Conservation (phyloP, 2,113 vertebrate genomes). For the Larimichthys crocea region DNA sequence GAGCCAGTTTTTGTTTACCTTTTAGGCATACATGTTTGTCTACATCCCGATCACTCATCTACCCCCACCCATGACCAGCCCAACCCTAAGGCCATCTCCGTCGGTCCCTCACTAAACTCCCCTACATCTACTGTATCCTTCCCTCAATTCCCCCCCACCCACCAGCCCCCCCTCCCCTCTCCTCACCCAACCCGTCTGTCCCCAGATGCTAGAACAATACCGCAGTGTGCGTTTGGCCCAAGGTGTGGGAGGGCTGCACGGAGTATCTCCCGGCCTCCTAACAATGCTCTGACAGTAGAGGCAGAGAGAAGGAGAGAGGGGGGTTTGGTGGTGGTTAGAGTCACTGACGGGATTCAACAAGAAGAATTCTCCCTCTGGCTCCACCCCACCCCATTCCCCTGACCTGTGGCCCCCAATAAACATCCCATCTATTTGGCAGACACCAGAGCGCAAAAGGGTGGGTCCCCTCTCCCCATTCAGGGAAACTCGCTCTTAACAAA, state of each 20-base stretch:
- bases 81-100: slow-evolving; percentile 74
- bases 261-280: slow-evolving; percentile 77
- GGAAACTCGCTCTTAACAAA: slow-evolving; percentile 46
- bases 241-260: slow-evolving; percentile 85
- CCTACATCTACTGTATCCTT: slow-evolving; percentile 60
- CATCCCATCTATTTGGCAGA: slow-evolving; percentile 75
- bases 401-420: slow-evolving; percentile 80
- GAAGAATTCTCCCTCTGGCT: slow-evolving; percentile 77
- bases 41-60: slow-evolving; percentile 24
- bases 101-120: slow-evolving; percentile 24
- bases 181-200: slow-evolving; percentile 71
- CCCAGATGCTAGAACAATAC: slow-evolving; percentile 85
- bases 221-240: slow-evolving; percentile 84
- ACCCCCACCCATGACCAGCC: slow-evolving; percentile 69
- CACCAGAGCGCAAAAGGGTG: slow-evolving; percentile 63
- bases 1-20: slow-evolving; percentile 76
- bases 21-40: slow-evolving; percentile 53
- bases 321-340: slow-evolving; percentile 41
- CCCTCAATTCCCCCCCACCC: slow-evolving; percentile 48
- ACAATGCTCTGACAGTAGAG: slow-evolving; percentile 80
- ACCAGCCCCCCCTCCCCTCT: slow-evolving; percentile 17
- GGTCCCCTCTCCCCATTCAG: slow-evolving; percentile 46
- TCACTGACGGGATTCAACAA: slow-evolving; percentile 61
- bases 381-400: slow-evolving; percentile 64
- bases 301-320: neutral